These are phyloP conservation scores for Apodemia zela DNA, from an alignment of 2,888 invertebrate species.

Conservation along the genomic window DNA sequence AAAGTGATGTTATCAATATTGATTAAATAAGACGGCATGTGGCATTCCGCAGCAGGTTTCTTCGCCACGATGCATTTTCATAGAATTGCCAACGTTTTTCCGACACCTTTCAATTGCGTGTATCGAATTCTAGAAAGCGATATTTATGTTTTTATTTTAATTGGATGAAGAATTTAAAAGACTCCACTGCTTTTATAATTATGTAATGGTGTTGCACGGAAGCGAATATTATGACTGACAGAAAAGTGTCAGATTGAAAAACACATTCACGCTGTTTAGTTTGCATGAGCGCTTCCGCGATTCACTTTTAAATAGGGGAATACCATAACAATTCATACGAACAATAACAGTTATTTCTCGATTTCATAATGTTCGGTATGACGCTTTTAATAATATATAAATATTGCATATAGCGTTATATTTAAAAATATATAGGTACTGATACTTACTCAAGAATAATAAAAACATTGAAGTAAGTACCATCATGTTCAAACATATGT, in stretches of 20 bases:
- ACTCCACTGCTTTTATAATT: slow-evolving; percentile 24
- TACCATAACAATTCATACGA: not conserved
- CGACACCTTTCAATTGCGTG: slow-evolving; percentile 77
- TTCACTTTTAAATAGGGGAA: slow-evolving; percentile 19
- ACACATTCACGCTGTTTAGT: slow-evolving; percentile 27
- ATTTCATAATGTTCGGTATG: too few relatives aligned
- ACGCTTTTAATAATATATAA: too few relatives aligned
- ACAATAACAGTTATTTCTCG: too few relatives aligned
- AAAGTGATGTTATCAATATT: slow-evolving; percentile 46
- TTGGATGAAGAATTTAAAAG: slow-evolving; percentile 36
- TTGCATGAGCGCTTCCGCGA: slow-evolving; percentile 17
- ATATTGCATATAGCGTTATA: too few relatives aligned
- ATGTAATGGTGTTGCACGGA: slow-evolving; percentile 30
- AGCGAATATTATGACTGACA: slow-evolving; percentile 30
- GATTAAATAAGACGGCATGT: slow-evolving; percentile 57
- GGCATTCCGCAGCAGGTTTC: slow-evolving; percentile 72
- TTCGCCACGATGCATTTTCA: slow-evolving; percentile 73
- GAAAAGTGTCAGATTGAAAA: slow-evolving; percentile 27
- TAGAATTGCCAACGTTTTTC: slow-evolving; percentile 76
- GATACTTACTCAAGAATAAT: too few relatives aligned
- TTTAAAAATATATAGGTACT: too few relatives aligned
- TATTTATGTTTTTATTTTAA: slow-evolving; percentile 40
- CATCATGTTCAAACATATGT: too few relatives aligned
- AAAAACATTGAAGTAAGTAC: too few relatives aligned
- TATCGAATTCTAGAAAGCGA: slow-evolving; percentile 76